These are phyloP conservation scores for Pollachius pollachius DNA, from an alignment of 2,113 vertebrate genomes.

Conservation along the genomic window DNA sequence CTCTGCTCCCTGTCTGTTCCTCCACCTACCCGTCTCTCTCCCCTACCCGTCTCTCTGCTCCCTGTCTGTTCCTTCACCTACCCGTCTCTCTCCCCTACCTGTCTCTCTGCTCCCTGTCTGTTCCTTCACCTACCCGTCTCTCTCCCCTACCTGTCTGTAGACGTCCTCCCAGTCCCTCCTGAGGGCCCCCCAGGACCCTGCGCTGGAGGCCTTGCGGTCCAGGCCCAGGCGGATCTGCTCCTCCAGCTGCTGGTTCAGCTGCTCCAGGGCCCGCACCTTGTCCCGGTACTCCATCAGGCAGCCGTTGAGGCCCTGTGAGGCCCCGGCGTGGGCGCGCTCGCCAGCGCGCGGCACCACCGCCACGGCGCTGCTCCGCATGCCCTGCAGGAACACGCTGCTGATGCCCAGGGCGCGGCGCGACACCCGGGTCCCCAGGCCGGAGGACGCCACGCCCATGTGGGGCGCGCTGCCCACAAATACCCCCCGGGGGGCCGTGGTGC, in stretches of 20 bases:
- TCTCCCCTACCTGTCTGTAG: slow-evolving; percentile 80
- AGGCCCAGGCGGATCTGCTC: slow-evolving; percentile 82
- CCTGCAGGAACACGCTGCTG: slow-evolving; percentile 92
- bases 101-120: background rate
- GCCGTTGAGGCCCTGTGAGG: slow-evolving; percentile 74
- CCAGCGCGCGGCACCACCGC: slow-evolving; percentile 66
- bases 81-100: background rate
- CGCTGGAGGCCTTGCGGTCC: slow-evolving; percentile 80
- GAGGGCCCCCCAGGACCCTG: slow-evolving; percentile 76
- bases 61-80: background rate
- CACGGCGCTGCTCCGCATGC: slow-evolving; percentile 78
- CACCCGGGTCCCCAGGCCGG: slow-evolving; percentile 80
- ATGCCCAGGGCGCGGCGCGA: slow-evolving; percentile 90
- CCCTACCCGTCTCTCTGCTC: background rate
- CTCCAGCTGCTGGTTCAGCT: slow-evolving; percentile 89
- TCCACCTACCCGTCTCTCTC: too few species aligned
- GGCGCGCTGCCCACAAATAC: slow-evolving; percentile 79
- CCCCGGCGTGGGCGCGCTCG: slow-evolving; percentile 57
- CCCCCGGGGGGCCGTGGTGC: slow-evolving; percentile 57
- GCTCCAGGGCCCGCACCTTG: slow-evolving; percentile 86
- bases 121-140: background rate
- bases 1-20: too few species aligned
- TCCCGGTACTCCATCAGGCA: slow-evolving; percentile 89
- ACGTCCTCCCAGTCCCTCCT: slow-evolving; percentile 82
- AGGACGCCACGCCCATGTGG: slow-evolving; percentile 46